Conservation (phyloP, 53 echinoderm and acorn worm species). For the Patiria pectinifera region DNA sequence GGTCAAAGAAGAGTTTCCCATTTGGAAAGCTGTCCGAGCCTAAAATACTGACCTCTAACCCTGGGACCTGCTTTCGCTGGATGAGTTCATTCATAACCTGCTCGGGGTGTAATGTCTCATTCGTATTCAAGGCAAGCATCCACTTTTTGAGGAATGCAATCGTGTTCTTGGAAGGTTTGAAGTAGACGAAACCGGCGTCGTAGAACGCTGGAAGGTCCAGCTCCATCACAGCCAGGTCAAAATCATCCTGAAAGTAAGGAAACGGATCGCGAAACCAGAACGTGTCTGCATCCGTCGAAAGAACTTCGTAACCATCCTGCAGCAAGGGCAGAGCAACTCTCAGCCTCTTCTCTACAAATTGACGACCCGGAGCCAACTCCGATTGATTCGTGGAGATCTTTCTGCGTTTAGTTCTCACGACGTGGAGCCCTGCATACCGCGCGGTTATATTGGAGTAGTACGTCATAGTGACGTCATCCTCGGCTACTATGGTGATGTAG, state of each 20-base stretch:
- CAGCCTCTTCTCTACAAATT: constrained; percentile 80
- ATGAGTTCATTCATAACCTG: constrained; percentile 77
- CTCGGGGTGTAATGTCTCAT: constrained; percentile 62
- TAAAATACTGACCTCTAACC: constrained; percentile 69
- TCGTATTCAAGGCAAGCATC: constrained; percentile 57
- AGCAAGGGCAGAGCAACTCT: constrained; percentile 63
- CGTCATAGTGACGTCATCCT: constrained; percentile 56
- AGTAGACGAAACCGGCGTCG: constrained; percentile 85
- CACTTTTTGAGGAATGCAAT: constrained; percentile 65
- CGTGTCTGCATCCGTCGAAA: constrained; percentile 85
- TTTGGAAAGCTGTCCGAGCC: constrained; percentile 75
- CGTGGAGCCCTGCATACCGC: constrained; percentile 39
- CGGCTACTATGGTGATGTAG: constrained; percentile 70
- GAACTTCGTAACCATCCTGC: constrained; percentile 65
- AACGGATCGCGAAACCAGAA: constrained; percentile 83
- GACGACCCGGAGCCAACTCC: constrained; percentile 57
- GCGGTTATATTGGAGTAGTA: constrained; percentile 28
- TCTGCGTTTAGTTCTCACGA: constrained; percentile 52
- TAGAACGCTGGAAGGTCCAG: constrained; percentile 64
- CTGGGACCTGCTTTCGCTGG: constrained; percentile 1
- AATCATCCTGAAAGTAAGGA: constrained; percentile 73
- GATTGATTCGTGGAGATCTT: constrained; percentile 42
- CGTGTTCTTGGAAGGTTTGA: constrained; percentile 65
- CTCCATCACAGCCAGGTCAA: constrained; percentile 68
- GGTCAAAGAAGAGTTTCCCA: constrained; percentile 73